Percentiles rank a stretch among this genome's conserved stretches.
These are phyloP conservation scores for Eupeodes luniger DNA, from an alignment of 2,888 invertebrate genomes.

Conservation along the genomic window DNA sequence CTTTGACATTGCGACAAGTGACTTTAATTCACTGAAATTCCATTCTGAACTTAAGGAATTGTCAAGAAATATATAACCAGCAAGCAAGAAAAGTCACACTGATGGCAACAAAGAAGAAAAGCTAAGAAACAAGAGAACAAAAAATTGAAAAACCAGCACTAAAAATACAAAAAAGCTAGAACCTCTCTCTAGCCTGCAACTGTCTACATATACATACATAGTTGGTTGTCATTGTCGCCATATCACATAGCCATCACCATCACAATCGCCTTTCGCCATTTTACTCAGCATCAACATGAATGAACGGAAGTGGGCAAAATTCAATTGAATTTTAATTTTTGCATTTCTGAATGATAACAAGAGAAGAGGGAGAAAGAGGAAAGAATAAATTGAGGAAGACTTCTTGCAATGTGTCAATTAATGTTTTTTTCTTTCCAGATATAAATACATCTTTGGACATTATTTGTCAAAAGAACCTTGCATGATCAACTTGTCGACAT, in stretches of 20 bases:
- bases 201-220: background rate
- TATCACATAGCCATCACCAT: background rate
- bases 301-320: slow-evolving; percentile 21
- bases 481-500: background rate
- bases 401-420: slow-evolving; percentile 55
- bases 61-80: slow-evolving; percentile 36
- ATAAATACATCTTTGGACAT: slow-evolving; percentile 35
- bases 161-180: slow-evolving; percentile 5
- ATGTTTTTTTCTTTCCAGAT: slow-evolving; percentile 4
- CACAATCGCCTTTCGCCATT: background rate
- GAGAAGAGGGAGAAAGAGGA: background rate
- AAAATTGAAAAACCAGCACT: slow-evolving; percentile 2
- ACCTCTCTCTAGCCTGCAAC: slow-evolving; percentile 26
- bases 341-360: slow-evolving; percentile 3
- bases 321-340: slow-evolving; percentile 67
- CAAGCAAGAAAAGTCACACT: slow-evolving; percentile 46
- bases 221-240: slow-evolving; percentile 64
- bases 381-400: slow-evolving; percentile 34
- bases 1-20: slow-evolving; percentile 78
- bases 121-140: background rate
- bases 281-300: background rate
- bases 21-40: slow-evolving; percentile 77
- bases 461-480: slow-evolving; percentile 5
- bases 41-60: slow-evolving; percentile 65
- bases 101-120: background rate